Percentiles rank a stretch among this genome's conserved stretches.
These are phyloP conservation scores for Rhagoletis zephyria DNA, from an alignment of 1,140 invertebrate genomes.

Conservation along the genomic window DNA sequence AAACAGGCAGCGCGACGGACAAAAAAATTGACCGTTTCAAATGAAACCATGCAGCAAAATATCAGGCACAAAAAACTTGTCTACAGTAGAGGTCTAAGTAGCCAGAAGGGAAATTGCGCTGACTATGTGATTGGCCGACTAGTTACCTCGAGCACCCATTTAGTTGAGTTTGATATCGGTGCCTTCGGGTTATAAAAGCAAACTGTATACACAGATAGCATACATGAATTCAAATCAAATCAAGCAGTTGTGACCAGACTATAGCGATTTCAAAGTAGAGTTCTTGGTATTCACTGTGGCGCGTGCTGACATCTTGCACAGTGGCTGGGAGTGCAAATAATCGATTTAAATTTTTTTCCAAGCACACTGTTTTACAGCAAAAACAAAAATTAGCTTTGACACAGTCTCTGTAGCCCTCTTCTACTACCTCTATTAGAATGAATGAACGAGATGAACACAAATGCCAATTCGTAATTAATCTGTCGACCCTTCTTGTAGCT, in stretches of 20 bases:
- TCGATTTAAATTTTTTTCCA: too few relatives aligned
- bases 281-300: neutral
- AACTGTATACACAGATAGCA: neutral
- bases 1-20: slow-evolving; percentile 1
- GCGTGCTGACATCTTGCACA: neutral
- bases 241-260: neutral
- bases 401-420: too few relatives aligned
- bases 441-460: too few relatives aligned
- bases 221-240: neutral
- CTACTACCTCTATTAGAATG: too few relatives aligned
- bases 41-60: neutral
- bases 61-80: too few relatives aligned
- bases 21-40: slow-evolving; percentile 3
- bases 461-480: too few relatives aligned
- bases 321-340: neutral
- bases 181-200: neutral
- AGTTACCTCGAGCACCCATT: neutral
- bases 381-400: too few relatives aligned
- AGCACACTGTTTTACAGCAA: too few relatives aligned
- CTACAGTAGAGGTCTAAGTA: too few relatives aligned
- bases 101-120: neutral
- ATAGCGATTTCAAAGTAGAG: neutral
- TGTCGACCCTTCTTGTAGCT: too few relatives aligned
- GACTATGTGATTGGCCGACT: neutral
- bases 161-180: neutral